A percentile compares a stretch with the other conserved stretches of the same genome.
Conservation (phyloP, 2,113 vertebrate species). For the Falcunculus frontatus region DNA sequence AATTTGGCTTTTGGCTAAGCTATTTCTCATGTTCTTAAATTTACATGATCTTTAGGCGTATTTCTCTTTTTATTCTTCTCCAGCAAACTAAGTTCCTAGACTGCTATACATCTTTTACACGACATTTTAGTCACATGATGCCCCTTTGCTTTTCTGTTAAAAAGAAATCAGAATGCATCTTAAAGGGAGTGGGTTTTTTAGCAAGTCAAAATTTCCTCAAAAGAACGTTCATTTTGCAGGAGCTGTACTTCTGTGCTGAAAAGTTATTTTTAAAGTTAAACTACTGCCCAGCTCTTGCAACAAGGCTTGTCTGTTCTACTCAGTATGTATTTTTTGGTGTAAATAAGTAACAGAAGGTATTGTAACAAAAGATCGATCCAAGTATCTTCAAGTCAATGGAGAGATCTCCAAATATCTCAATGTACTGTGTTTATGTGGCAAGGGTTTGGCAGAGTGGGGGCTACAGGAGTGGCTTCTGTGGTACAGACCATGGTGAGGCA, state of each 20-base stretch:
- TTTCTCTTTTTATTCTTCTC: not conserved
- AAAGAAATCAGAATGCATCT: not conserved
- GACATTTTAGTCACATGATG: not conserved
- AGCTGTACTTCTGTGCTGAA: not conserved
- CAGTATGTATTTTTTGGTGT: not conserved
- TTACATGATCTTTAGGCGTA: not conserved
- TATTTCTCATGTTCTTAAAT: not conserved
- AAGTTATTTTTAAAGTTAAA: not conserved
- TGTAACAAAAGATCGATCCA: not conserved
- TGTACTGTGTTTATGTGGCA: not conserved
- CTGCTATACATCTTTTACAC: not conserved
- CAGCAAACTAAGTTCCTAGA: not conserved
- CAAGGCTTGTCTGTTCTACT: not conserved
- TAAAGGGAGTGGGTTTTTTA: not conserved
- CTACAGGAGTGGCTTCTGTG: not conserved
- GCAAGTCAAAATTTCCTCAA: not conserved
- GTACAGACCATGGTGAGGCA: not conserved
- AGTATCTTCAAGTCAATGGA: not conserved
- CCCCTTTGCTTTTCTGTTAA: not conserved
- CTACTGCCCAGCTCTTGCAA: not conserved
- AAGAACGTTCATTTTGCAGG: not conserved
- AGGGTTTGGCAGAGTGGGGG: not conserved
- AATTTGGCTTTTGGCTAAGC: not conserved
- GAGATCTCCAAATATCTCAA: not conserved
- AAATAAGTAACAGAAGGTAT: not conserved